These are phyloP conservation scores for Pilophorus perplexus DNA, from an alignment of 2,888 invertebrate genomes.

Conservation along the genomic window DNA sequence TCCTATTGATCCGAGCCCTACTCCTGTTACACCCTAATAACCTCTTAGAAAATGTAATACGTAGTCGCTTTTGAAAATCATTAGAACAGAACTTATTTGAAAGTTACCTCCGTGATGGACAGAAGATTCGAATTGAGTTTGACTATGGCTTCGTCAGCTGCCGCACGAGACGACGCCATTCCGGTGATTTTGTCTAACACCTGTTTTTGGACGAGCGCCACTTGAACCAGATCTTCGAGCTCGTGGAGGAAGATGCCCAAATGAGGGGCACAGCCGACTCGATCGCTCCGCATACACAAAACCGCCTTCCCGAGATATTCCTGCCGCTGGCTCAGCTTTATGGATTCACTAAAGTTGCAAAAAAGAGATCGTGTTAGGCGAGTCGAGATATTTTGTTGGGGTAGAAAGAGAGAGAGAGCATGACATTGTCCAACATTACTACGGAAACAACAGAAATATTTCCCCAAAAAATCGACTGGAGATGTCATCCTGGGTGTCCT, in stretches of 20 bases:
- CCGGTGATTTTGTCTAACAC: slow-evolving; percentile 66
- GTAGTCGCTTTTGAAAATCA: too few species aligned
- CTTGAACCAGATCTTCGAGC: slow-evolving; percentile 89
- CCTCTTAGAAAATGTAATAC: too few species aligned
- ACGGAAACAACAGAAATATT: too few species aligned
- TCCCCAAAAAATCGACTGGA: too few species aligned
- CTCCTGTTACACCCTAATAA: too few species aligned
- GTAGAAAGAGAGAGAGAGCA: too few species aligned
- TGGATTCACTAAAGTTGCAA: slow-evolving; percentile 68
- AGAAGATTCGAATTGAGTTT: slow-evolving; percentile 77
- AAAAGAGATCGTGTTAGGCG: background rate
- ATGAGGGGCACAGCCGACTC: slow-evolving; percentile 67
- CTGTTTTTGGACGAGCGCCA: slow-evolving; percentile 77
- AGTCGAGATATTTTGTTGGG: too few species aligned
- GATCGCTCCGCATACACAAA: slow-evolving; percentile 90
- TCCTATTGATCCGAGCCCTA: too few species aligned
- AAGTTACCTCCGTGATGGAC: slow-evolving; percentile 81
- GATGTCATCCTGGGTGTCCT: too few species aligned
- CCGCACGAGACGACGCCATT: slow-evolving; percentile 52
- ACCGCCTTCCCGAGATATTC: slow-evolving; percentile 91
- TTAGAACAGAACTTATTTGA: too few species aligned
- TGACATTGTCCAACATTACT: too few species aligned
- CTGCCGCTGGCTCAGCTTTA: slow-evolving; percentile 76
- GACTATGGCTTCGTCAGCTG: slow-evolving; percentile 59
- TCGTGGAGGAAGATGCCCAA: slow-evolving; percentile 80